These are phyloP conservation scores for Sebastes oblongus DNA, from an alignment of 2,797 vertebrate species.

Conservation along the genomic window DNA sequence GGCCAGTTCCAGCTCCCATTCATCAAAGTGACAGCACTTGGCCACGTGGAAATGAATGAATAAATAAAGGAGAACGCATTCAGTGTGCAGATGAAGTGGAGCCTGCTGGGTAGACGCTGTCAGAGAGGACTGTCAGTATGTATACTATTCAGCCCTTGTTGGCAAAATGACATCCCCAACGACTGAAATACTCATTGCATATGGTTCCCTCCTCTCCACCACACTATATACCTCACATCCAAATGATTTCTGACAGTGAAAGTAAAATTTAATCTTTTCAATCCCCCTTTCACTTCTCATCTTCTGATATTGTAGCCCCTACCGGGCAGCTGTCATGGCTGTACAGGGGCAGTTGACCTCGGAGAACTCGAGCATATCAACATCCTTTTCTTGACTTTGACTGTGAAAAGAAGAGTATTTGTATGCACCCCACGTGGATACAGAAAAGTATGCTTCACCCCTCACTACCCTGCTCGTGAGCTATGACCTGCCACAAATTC, in stretches of 20 bases:
- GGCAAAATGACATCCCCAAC: constrained; percentile 41
- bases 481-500: constrained; percentile 62
- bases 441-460: constrained; percentile 41
- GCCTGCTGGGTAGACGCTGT: constrained; percentile 57
- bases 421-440: constrained; percentile 46
- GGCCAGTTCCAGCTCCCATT: constrained; percentile 76
- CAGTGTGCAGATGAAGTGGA: constrained; percentile 73
- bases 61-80: constrained; percentile 76
- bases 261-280: constrained; percentile 17
- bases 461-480: constrained; percentile 40
- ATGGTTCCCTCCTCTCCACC: background rate
- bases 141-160: constrained; percentile 49
- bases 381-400: constrained; percentile 35
- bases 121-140: constrained; percentile 56
- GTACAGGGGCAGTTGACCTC: constrained; percentile 23
- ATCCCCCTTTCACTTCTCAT: constrained; percentile 1
- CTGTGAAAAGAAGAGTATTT: constrained; percentile 31
- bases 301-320: background rate
- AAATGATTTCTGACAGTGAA: constrained; percentile 39
- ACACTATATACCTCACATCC: constrained; percentile 1
- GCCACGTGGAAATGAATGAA: constrained; percentile 79
- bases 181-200: constrained; percentile 22
- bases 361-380: constrained; percentile 4
- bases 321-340: constrained; percentile 22
- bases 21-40: constrained; percentile 80